Conservation (phyloP, 2,797 vertebrate species). For the Erpetoichthys calabaricus region DNA sequence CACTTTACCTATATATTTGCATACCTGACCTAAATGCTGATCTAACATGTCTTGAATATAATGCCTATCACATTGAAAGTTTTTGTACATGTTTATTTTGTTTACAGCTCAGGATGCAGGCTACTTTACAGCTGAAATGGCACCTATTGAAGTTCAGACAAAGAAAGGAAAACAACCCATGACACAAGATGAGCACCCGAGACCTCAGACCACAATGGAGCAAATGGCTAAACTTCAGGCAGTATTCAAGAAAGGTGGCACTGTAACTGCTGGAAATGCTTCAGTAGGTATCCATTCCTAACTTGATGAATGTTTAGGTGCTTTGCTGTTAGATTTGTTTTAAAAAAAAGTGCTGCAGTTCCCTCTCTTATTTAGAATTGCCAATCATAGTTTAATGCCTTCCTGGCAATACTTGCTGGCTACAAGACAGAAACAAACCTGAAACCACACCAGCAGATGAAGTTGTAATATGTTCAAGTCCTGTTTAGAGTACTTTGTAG, state of each 20-base stretch:
- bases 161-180: slow-evolving; percentile 74
- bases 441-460: too few species aligned
- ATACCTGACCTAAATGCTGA: too few species aligned
- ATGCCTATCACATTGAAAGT: too few species aligned
- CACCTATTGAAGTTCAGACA: slow-evolving; percentile 74
- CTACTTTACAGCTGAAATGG: slow-evolving; percentile 71
- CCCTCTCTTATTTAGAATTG: background rate
- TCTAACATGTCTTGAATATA: too few species aligned
- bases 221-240: slow-evolving; percentile 71
- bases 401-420: background rate
- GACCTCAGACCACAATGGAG: slow-evolving; percentile 77
- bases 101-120: slow-evolving; percentile 72
- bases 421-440: too few species aligned
- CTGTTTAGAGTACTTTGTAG: too few species aligned
- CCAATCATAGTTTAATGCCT: background rate
- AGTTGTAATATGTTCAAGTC: too few species aligned
- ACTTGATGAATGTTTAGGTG: background rate
- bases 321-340: background rate
- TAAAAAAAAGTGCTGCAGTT: background rate
- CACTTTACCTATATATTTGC: too few species aligned
- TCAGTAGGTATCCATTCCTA: slow-evolving; percentile 57
- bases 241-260: slow-evolving; percentile 87
- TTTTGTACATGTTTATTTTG: background rate
- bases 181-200: slow-evolving; percentile 77
- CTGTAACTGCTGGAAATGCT: slow-evolving; percentile 85